Evolutionary conservation across 2,888 invertebrate genomes (phyloP), one percentile per base, ranked within the genome.

Genomic region (Caenorhabditis sinica): DNA sequence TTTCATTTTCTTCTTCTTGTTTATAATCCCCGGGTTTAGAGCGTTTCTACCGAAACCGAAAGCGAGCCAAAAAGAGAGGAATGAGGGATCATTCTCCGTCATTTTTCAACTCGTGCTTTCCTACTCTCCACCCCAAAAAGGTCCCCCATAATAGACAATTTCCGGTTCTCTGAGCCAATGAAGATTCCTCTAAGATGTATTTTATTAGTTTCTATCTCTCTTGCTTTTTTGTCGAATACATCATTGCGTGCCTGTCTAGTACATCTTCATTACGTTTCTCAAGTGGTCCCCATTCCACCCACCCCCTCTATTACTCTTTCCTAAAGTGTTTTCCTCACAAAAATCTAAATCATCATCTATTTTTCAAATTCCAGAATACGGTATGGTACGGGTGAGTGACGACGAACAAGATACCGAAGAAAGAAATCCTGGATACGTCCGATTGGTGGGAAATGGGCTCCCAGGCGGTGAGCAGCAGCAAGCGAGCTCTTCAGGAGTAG

Each of bases 391-490:
- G 71, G 77, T 77, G 61, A 61, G 61, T 40, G 77, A 71, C 25
- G 36, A 30, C 3, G 58, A 58, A 25, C 58, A 8, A 33, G 17
- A 36, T 4, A 17, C 33, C 13, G 58, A 68, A 45, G 28, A 17
- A 15, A 36, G 33, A 1, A 6, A 36, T 11, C 2, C 68, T 11
- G 30, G 20, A 25, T 61, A 61, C 36, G 68, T 77, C 1, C 71
- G 79, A 15, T 49, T 82, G 13, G 45, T 36, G 9, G 82, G 76
- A 3, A 63, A 33, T 1, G 82, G 82, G 28, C 75, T 82, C 17
- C 82, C 82, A 0, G 82, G 82, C 11, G 82, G 82, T 15, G 82
- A 82, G 40, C 81, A 82, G 15, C 81, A 82, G 53, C 15, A 30
- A 8, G 49, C 28, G 11, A 65, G 63, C 65, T 72, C 71, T 36